Conservation (phyloP, 2,797 vertebrate species). For the Fundulus diaphanus region DNA sequence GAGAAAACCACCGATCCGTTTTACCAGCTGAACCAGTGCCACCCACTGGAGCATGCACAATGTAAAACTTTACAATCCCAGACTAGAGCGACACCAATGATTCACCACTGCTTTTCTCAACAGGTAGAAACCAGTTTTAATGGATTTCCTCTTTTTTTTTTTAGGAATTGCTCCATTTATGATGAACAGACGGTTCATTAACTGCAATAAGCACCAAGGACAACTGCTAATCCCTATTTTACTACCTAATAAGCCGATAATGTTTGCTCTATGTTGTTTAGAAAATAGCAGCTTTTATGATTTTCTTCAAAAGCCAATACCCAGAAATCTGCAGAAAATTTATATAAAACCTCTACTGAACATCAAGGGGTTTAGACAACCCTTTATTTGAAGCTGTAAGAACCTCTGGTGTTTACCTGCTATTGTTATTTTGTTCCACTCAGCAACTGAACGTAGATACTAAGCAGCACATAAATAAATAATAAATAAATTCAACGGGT, state of each 20-base stretch:
- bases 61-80: neutral
- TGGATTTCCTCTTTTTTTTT: neutral
- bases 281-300: neutral
- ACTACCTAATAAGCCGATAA: conserved; percentile 6
- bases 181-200: neutral
- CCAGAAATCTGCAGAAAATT: conserved; percentile 13
- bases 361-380: conserved; percentile 21
- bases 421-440: neutral
- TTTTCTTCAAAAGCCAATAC: neutral
- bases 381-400: conserved; percentile 4
- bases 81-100: no score
- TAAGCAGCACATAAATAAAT: conserved; percentile 35
- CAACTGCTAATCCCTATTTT: neutral
- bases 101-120: neutral
- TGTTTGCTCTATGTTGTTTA: neutral
- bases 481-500: conserved; percentile 20
- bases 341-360: conserved; percentile 16
- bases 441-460: neutral
- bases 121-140: neutral
- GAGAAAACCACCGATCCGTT: no score
- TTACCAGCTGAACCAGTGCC: no score
- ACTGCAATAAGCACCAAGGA: neutral
- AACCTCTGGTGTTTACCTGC: conserved; percentile 17
- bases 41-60: neutral
- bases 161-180: conserved; percentile 13